Conservation (phyloP, 2,113 vertebrate species). For the Syrrhaptes paradoxus region DNA sequence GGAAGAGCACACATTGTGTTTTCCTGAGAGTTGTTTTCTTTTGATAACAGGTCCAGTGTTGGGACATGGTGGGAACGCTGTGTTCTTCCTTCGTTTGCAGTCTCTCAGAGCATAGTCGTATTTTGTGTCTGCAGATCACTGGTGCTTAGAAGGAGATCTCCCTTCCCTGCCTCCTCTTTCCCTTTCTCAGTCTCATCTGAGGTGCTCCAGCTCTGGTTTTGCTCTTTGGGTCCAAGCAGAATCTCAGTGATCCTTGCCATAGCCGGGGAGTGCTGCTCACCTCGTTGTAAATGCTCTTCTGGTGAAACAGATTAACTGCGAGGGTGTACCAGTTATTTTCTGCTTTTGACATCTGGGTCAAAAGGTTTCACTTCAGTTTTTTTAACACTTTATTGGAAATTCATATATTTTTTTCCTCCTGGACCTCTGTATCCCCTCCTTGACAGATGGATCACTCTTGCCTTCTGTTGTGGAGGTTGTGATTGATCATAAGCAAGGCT, state of each 20-base stretch:
- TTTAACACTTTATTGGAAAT: neutral
- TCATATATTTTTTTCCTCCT: neutral
- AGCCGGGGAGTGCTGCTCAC: neutral
- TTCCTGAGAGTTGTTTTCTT: neutral
- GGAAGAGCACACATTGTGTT: neutral
- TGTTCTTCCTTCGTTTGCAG: neutral
- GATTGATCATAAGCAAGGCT: neutral
- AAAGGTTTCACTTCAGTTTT: neutral
- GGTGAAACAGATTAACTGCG: neutral
- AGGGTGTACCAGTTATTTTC: neutral
- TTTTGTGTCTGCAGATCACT: neutral
- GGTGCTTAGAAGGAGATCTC: neutral
- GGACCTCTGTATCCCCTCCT: fast-evolving
- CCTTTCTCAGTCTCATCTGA: neutral
- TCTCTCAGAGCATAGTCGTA: neutral
- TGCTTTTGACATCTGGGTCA: neutral
- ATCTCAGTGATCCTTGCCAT: neutral
- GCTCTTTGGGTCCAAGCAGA: neutral
- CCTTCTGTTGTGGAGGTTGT: neutral
- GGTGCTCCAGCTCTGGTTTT: neutral
- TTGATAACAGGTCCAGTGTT: neutral
- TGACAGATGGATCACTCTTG: neutral
- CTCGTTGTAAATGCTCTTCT: neutral
- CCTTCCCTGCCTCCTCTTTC: neutral
- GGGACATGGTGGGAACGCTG: neutral